Evolutionary conservation across 2,888 invertebrate genomes (phyloP).

Genomic region (Mycalesis mineus): DNA sequence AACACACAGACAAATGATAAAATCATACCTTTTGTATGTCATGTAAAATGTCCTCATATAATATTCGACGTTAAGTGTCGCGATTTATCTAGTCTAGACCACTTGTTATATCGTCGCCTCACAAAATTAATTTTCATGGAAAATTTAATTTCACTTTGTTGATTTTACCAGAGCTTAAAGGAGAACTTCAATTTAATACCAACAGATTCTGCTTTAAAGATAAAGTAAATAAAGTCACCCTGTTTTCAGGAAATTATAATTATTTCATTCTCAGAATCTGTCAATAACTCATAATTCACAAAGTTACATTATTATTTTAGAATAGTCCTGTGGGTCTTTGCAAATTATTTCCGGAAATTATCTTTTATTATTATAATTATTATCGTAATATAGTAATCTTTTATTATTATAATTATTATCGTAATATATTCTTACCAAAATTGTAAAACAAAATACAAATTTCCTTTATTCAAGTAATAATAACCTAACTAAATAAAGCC

Average conservation of each 20-base stretch:
- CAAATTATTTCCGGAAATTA: not conserved
- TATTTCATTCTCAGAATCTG: not conserved
- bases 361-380: too few species aligned
- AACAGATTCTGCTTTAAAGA: not conserved
- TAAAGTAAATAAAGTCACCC: not conserved
- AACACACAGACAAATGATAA: too few species aligned
- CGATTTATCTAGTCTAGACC: not conserved
- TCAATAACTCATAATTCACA: not conserved
- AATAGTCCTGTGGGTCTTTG: not conserved
- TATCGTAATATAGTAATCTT: too few species aligned
- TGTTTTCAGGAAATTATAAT: not conserved
- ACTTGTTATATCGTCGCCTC: not conserved
- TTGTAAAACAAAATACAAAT: too few species aligned
- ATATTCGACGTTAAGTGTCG: not conserved
- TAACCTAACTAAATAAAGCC: too few species aligned
- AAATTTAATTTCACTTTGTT: not conserved
- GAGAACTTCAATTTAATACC: not conserved
- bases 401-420: too few species aligned
- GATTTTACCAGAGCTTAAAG: not conserved
- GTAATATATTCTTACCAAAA: too few species aligned
- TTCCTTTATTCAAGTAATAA: too few species aligned
- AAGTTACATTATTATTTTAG: not conserved
- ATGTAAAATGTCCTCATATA: too few species aligned
- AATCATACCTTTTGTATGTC: too few species aligned
- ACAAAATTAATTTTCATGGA: not conserved